Percentiles rank a stretch among this genome's conserved stretches.
Conservation (phyloP, 2,888 invertebrate genomes). For the Periphyllus acericola region DNA sequence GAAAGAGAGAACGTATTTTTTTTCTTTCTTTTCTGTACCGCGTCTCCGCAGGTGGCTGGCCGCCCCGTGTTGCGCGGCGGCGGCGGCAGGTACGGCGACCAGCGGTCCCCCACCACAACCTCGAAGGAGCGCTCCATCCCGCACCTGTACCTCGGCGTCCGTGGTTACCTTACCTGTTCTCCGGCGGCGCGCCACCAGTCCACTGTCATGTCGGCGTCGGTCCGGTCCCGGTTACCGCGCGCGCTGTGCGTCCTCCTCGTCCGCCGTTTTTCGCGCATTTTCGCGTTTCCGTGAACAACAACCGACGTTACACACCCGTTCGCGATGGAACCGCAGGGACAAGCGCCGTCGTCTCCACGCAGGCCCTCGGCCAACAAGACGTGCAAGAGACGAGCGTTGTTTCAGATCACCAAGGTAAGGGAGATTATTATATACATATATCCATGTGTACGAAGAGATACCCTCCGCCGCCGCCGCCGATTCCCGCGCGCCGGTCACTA, state of each 20-base stretch:
- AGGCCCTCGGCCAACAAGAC: constrained; percentile 63
- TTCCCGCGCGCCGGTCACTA: constrained; percentile 55
- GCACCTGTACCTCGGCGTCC: constrained; percentile 27
- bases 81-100: background rate
- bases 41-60: constrained; percentile 1
- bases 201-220: constrained; percentile 18
- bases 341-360: constrained; percentile 73
- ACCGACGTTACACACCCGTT: background rate
- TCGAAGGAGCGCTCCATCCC: background rate
- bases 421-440: background rate
- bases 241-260: background rate
- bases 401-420: constrained; percentile 79
- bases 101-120: background rate
- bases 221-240: constrained; percentile 16
- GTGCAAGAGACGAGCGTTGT: constrained; percentile 70
- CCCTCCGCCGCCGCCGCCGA: constrained; percentile 9
- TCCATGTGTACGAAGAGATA: background rate
- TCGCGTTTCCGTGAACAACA: background rate
- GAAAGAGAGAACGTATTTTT: background rate
- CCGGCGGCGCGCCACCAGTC: constrained; percentile 63
- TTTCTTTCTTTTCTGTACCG: background rate
- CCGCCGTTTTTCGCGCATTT: background rate
- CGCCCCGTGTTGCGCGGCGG: background rate
- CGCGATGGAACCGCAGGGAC: constrained; percentile 66
- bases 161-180: constrained; percentile 42